Conservation (phyloP, 2,888 invertebrate genomes). For the Tenthredo scrophulariae region DNA sequence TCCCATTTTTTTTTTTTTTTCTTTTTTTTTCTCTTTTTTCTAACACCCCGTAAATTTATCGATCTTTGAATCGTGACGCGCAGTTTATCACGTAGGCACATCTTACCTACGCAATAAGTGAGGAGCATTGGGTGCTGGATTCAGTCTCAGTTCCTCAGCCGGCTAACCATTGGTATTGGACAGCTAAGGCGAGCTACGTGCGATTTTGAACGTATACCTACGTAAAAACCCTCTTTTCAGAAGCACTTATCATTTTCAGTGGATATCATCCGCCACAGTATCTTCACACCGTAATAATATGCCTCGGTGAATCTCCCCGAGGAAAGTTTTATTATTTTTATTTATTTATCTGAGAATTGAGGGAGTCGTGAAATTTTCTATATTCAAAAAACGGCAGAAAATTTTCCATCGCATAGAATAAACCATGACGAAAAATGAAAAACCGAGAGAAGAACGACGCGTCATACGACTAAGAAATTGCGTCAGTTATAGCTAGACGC, state of each 20-base stretch:
- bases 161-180: neutral
- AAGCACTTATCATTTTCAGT: neutral
- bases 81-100: neutral
- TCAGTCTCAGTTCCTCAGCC: no score
- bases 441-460: neutral
- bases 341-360: neutral
- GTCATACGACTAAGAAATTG: conserved; percentile 14
- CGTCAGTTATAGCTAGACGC: neutral
- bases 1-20: neutral
- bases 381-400: neutral
- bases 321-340: neutral
- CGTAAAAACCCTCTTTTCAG: conserved; percentile 8
- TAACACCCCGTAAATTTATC: neutral
- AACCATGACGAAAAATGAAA: neutral
- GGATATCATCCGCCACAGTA: neutral
- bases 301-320: neutral
- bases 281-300: no score
- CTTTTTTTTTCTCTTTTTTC: neutral
- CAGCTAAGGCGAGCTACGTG: conserved; percentile 1
- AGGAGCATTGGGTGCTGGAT: no score
- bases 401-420: neutral
- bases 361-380: neutral
- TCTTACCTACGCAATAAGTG: neutral
- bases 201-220: conserved; percentile 1
- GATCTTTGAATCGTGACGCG: neutral